Percentiles rank a stretch among this genome's conserved stretches.
phyloP scores from a whole-genome alignment of 2,113 vertebrate species.

The Mirounga angustirostris region DNA sequence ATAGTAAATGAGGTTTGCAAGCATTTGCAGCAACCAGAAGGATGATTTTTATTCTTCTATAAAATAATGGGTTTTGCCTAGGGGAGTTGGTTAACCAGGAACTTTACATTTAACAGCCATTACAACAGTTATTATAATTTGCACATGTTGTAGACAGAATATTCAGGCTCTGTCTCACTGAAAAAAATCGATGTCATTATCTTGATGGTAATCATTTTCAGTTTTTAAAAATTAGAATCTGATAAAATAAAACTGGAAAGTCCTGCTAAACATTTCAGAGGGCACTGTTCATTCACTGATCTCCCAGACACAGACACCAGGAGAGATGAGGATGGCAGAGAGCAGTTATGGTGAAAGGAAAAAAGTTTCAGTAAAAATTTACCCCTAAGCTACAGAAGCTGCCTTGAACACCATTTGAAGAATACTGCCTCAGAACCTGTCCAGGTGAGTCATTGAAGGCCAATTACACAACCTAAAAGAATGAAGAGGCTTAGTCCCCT shows the following conservation, averaged over 20 bases:
- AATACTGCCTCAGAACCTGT: not conserved
- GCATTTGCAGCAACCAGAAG: not conserved
- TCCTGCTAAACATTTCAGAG: not conserved
- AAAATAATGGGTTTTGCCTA: slow-evolving; percentile 12
- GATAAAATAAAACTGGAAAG: slow-evolving; percentile 31
- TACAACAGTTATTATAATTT: not conserved
- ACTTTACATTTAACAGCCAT: not conserved
- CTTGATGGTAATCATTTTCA: not conserved
- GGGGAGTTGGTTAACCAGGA: not conserved
- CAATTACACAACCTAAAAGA: not conserved
- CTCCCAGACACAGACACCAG: not conserved
- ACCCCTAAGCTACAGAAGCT: not conserved
- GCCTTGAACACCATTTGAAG: not conserved
- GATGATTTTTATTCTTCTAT: not conserved
- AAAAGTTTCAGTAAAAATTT: not conserved
- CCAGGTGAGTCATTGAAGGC: not conserved
- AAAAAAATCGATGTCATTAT: not conserved
- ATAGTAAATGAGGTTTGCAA: not conserved
- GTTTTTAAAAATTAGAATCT: not conserved
- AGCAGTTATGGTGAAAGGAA: not conserved
- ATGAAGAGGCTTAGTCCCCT: not conserved
- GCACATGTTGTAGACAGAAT: not conserved
- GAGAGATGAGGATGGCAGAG: not conserved
- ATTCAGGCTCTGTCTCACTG: not conserved
- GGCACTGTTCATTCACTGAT: not conserved